These are phyloP conservation scores for Phalloptychus januarius DNA, from an alignment of 2,797 vertebrate species.

Conservation along the genomic window DNA sequence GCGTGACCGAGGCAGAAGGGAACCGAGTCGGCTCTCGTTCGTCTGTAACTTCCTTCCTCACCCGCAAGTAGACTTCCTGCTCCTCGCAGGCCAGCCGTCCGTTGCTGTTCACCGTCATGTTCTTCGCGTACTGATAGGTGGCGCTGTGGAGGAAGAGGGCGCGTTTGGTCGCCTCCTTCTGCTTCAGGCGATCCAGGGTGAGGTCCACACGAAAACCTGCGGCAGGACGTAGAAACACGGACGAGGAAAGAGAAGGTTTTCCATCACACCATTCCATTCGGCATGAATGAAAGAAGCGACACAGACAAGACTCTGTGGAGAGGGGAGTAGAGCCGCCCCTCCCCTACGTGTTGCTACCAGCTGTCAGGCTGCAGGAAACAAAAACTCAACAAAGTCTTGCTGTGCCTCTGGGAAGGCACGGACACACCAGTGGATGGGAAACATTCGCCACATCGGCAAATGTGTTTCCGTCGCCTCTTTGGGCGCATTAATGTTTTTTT, in stretches of 20 bases:
- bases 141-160: slow-evolving; percentile 88
- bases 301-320: not conserved
- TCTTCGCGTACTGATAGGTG: slow-evolving; percentile 86
- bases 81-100: slow-evolving; percentile 86
- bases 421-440: too few relatives aligned
- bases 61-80: slow-evolving; percentile 87
- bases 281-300: not conserved
- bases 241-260: not conserved
- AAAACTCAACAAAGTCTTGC: too few relatives aligned
- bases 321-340: not conserved
- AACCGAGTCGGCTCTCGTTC: not conserved
- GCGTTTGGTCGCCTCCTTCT: slow-evolving; percentile 92
- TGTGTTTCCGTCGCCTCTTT: too few relatives aligned
- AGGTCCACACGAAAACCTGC: slow-evolving; percentile 91
- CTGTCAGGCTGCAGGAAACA: too few relatives aligned
- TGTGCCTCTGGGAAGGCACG: too few relatives aligned
- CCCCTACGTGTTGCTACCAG: too few relatives aligned
- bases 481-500: too few relatives aligned
- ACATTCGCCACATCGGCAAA: too few relatives aligned
- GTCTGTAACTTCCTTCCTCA: slow-evolving; percentile 61
- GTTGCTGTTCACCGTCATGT: slow-evolving; percentile 85
- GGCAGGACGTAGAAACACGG: slow-evolving; percentile 26
- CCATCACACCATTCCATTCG: not conserved
- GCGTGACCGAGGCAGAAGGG: not conserved
- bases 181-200: slow-evolving; percentile 92